A percentile compares a stretch with the other conserved stretches of the same genome.
Conservation (phyloP, 1,140 invertebrate species). For the Brachionus asplanchnoidis region DNA sequence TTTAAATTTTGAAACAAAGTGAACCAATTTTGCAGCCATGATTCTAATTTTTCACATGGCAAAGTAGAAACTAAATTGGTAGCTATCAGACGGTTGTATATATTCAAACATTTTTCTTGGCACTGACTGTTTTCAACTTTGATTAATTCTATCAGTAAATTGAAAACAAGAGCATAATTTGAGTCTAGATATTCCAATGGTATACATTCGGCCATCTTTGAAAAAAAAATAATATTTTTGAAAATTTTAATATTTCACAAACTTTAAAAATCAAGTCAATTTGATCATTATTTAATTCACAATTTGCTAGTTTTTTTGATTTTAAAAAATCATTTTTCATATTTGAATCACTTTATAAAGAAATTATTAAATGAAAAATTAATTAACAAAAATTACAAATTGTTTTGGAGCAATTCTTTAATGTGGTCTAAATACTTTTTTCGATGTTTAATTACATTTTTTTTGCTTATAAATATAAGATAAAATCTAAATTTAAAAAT, state of each 20-base stretch:
- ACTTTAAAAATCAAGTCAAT: background rate
- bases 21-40: background rate
- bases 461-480: background rate
- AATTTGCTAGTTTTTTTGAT: background rate
- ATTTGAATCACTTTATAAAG: background rate
- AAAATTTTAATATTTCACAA: background rate
- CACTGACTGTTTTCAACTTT: background rate
- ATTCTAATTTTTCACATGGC: background rate
- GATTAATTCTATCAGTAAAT: background rate
- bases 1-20: background rate
- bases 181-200: constrained; percentile 10
- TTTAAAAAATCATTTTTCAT: background rate
- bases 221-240: background rate
- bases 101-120: background rate
- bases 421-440: background rate
- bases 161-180: background rate
- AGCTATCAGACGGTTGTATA: background rate
- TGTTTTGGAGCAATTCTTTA: background rate
- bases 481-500: background rate
- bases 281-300: background rate
- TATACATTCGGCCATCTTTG: background rate
- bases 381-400: background rate
- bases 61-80: background rate
- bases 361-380: background rate
- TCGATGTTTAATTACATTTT: background rate